Evolutionary conservation across 1,140 invertebrate genomes (phyloP).

Genomic region (Zophobas morio): DNA sequence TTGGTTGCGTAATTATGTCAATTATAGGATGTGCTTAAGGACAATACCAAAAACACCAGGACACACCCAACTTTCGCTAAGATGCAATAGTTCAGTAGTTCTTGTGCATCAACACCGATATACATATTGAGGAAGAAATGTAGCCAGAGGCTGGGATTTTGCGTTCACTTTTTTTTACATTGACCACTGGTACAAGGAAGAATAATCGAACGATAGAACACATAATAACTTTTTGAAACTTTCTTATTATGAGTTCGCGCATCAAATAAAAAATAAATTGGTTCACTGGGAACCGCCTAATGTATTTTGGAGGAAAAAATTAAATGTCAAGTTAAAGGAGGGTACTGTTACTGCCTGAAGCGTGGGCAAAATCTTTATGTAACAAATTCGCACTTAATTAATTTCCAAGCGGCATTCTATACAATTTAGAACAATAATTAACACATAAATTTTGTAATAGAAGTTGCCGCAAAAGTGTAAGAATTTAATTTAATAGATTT

Average conservation of each 20-base stretch:
- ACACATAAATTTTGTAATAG: not conserved
- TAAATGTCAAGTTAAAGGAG: constrained; percentile 15
- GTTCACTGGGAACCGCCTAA: not conserved
- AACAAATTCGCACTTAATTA: constrained; percentile 32
- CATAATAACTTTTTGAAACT: constrained; percentile 13
- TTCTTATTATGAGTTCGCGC: not conserved
- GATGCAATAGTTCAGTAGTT: constrained; percentile 6
- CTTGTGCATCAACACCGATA: constrained; percentile 21
- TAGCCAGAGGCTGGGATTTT: constrained; percentile 6
- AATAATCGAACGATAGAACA: not conserved
- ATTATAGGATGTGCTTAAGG: not conserved
- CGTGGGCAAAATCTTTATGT: constrained; percentile 17
- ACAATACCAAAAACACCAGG: constrained; percentile 28
- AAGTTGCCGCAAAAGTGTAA: no score
- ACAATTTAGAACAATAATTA: not conserved
- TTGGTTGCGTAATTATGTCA: not conserved
- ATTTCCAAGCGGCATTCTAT: constrained; percentile 8
- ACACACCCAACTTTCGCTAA: constrained; percentile 27
- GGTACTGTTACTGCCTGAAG: not conserved
- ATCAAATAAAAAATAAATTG: constrained; percentile 9
- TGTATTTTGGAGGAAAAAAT: not conserved
- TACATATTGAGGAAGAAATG: constrained; percentile 26
- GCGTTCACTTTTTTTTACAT: constrained; percentile 31
- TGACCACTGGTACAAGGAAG: constrained; percentile 9
- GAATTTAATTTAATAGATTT: no score